Base-by-base conservation (phyloP, 2,888 invertebrate genomes). In the Leptarthrus brevirostris region DNA sequence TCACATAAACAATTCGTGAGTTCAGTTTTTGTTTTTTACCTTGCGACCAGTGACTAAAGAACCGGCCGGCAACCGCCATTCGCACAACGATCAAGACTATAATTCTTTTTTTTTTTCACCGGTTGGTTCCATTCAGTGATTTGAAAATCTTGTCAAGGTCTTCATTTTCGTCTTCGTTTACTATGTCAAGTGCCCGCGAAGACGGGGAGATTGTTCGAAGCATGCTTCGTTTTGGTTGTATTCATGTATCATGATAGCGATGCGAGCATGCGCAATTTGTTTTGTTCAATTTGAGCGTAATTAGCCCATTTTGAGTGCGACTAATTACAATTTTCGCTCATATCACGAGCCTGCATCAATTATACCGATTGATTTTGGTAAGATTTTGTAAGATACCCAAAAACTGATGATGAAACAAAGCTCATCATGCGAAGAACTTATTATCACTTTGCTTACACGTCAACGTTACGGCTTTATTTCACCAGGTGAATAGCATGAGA, bases 111-210 rank as follows among this genome's bases (percentile, higher is more conserved):
- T 64, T 64, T 44, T 40, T 40, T 0, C 40, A 3, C 24, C 14
- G 64, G 40, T 8, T 12, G 22, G 61, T 64, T 64, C 58, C 64
- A 64, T 64, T 64, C 64, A 64, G 47, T 64, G 64, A 64, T 64
- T 64, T 47, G 47, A 44, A 47, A 64, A 64, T 47, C 64, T 64
- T 64, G 64, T 64, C 64, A 64, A 64, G 64, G 47, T 64, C 64
- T 64, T 64, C 40, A 64, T 64, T 64, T 64, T 64, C 64, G 24
- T 64, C 64, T 47, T 64, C 64, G 14, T 64, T 36, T 69, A 40
- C 69, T 69, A 52, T 69, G 69, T 30, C 20, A 49, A 30, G 69
- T 34, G 49, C 40, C 14, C 66, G 24, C 22, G 36, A 36, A 3
- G 10, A 40, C 40, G 40, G n/a, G 22, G 26, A 34, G 36, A 20